A percentile compares a stretch with the other conserved stretches of the same genome.
Evolutionary conservation across 2,113 vertebrate species (phyloP).

Genomic region (Hippocampus mohnikei): DNA sequence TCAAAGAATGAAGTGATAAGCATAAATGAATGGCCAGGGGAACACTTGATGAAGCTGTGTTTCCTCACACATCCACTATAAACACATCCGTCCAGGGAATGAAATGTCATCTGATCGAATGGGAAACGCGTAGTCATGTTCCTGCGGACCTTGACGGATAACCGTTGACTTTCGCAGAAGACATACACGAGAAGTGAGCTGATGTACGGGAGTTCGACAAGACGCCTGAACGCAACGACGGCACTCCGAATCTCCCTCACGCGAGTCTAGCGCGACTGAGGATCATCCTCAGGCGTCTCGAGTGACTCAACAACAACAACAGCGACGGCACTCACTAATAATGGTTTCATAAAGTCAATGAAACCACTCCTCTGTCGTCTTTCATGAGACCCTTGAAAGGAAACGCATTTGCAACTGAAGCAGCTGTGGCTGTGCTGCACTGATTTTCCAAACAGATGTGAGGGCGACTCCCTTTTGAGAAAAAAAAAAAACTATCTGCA

Average conservation of each 20-base stretch:
- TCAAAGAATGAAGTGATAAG: background rate
- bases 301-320: too few species aligned
- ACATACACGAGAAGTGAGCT: constrained; percentile 18
- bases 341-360: constrained; percentile 27
- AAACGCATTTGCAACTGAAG: constrained; percentile 2
- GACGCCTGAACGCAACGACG: background rate
- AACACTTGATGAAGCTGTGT: constrained; percentile 21
- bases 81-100: background rate
- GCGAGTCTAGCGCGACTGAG: too few species aligned
- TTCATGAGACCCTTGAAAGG: background rate
- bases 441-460: background rate
- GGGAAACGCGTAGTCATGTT: constrained; percentile 24
- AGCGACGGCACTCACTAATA: constrained; percentile 14
- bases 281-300: too few species aligned
- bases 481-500: background rate
- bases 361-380: constrained; percentile 5
- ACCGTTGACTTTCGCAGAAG: constrained; percentile 9
- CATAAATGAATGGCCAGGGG: background rate
- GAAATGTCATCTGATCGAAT: constrained; percentile 12
- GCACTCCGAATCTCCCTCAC: background rate
- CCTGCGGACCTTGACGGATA: constrained; percentile 19
- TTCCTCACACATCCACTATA: constrained; percentile 18
- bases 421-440: background rate
- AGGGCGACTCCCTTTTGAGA: background rate
- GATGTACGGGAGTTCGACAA: constrained; percentile 22